phyloP scores from a whole-genome alignment of 1,140 invertebrate species.

The Eulimnadia texana region DNA sequence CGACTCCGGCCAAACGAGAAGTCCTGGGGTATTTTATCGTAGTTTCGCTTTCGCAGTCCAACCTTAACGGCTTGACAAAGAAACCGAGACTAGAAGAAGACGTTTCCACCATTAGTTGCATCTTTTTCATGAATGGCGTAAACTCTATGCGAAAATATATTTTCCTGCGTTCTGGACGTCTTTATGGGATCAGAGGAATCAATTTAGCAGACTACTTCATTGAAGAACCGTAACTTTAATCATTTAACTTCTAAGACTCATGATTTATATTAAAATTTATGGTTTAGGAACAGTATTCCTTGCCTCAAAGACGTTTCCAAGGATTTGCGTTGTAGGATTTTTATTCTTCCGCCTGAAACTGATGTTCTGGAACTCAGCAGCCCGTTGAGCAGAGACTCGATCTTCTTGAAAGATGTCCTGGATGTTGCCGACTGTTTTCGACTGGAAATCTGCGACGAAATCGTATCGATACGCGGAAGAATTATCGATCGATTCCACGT shows the following conservation, averaged over 20 bases:
- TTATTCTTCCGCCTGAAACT: not conserved
- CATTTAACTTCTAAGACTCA: not conserved
- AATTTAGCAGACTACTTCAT: not conserved
- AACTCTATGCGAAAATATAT: not conserved
- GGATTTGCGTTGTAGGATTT: not conserved
- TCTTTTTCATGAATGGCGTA: not conserved
- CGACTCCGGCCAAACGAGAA: not conserved
- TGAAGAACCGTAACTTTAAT: not conserved
- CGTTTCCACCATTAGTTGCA: not conserved
- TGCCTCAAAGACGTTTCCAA: not conserved
- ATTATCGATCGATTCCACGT: constrained; percentile 12
- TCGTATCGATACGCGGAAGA: constrained; percentile 5
- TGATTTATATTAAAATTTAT: constrained; percentile 1
- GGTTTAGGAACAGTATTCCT: not conserved
- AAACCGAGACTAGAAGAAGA: not conserved
- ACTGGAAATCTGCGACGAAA: constrained; percentile 5
- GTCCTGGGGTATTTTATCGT: not conserved
- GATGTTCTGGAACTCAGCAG: not conserved
- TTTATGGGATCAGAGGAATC: not conserved
- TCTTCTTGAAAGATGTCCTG: not conserved
- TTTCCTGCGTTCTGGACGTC: not conserved
- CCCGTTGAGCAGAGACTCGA: not conserved
- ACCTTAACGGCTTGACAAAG: not conserved
- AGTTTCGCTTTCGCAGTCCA: not conserved
- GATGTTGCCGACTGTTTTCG: not conserved